A percentile compares a stretch with the other conserved stretches of the same genome.
These are phyloP conservation scores for Lepus americanus DNA, from an alignment of 2,113 vertebrate species.

Conservation along the genomic window DNA sequence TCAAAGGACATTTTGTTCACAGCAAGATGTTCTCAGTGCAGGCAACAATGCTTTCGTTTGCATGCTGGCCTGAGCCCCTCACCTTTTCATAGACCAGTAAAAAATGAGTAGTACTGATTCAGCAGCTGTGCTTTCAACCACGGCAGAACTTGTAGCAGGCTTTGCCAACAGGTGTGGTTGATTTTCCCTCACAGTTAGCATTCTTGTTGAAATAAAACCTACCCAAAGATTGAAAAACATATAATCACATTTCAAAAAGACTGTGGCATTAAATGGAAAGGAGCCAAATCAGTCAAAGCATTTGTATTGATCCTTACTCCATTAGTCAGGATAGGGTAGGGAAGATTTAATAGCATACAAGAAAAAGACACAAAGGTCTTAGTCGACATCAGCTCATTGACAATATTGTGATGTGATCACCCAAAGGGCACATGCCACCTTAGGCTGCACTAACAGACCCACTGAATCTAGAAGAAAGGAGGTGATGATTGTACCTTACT, in stretches of 20 bases:
- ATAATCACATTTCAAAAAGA: background rate
- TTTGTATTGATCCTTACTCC: background rate
- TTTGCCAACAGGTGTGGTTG: background rate
- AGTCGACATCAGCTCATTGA: background rate
- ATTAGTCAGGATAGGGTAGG: background rate
- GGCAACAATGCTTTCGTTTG: background rate
- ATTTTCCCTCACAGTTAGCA: background rate
- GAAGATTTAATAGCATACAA: background rate
- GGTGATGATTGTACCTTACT: background rate
- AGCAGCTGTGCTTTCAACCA: background rate
- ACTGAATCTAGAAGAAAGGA: background rate
- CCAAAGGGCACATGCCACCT: background rate
- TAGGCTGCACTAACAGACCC: background rate
- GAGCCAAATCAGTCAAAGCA: background rate
- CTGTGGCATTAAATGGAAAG: background rate
- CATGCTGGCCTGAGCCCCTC: background rate
- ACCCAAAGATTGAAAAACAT: background rate
- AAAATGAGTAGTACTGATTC: background rate
- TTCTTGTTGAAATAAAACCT: background rate
- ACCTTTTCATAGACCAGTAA: background rate
- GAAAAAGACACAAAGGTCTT: background rate
- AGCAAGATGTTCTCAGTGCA: background rate
- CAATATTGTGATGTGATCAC: background rate
- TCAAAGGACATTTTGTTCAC: background rate
- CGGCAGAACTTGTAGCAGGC: background rate